phyloP scores from a whole-genome alignment of 37 sponge, comb jelly and placozoan species.

The Agelas oroides region DNA sequence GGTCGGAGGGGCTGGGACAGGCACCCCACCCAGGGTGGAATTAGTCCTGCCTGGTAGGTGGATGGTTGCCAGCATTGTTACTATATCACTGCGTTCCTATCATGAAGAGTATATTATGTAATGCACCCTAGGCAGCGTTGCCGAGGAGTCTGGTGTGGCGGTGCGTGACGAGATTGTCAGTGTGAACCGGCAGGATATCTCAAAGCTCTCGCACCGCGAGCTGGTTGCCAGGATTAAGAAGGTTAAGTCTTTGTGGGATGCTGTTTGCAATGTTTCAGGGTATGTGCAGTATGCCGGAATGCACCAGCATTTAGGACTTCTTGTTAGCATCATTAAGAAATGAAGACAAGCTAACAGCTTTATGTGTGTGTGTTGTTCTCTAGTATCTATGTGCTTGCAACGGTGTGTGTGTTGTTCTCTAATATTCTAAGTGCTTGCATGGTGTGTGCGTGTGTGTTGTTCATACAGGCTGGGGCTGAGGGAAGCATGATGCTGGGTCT shows the following conservation, averaged over 20 bases:
- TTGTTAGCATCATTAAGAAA: not conserved
- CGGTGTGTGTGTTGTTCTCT: too few species aligned
- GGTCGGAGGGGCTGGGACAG: slow-evolving; percentile 63
- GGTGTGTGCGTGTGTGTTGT: too few species aligned
- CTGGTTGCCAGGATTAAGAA: slow-evolving; percentile 67
- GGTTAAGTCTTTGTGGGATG: not conserved
- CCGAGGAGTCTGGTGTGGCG: slow-evolving; percentile 54
- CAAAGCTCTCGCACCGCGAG: slow-evolving; percentile 47
- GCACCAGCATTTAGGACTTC: too few species aligned
- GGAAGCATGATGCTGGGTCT: slow-evolving; percentile 50
- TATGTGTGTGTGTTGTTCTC: not conserved
- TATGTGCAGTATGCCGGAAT: too few species aligned
- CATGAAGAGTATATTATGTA: too few species aligned
- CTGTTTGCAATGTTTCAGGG: too few species aligned
- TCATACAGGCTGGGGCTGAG: slow-evolving; percentile 42
- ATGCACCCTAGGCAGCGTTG: slow-evolving; percentile 49
- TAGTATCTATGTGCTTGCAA: not conserved
- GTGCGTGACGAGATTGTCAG: slow-evolving; percentile 56
- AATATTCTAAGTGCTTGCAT: too few species aligned
- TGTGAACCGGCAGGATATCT: slow-evolving; percentile 36
- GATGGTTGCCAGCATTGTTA: too few species aligned
- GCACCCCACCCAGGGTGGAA: slow-evolving; percentile 57
- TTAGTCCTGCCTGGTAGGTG: slow-evolving; percentile 57
- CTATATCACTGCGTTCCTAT: too few species aligned
- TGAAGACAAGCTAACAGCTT: too few species aligned